These are phyloP conservation scores for Corvus moneduloides DNA, from an alignment of 2,113 vertebrate species.

Conservation along the genomic window DNA sequence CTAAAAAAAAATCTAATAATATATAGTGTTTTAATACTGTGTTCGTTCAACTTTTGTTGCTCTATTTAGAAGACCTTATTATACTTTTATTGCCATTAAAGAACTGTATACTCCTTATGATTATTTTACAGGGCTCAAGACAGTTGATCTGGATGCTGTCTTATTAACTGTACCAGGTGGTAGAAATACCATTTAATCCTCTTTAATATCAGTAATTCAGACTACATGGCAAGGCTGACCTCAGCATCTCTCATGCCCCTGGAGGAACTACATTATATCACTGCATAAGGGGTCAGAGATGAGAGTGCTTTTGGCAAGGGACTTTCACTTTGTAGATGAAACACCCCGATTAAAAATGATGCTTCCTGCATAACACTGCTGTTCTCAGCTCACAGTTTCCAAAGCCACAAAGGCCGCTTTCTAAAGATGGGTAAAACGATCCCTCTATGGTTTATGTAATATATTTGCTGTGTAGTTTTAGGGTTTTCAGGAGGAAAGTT, in stretches of 20 bases:
- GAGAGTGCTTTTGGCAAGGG: slow-evolving; percentile 38
- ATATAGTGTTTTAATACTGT: slow-evolving; percentile 41
- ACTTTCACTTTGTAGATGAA: slow-evolving; percentile 44
- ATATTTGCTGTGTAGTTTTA: slow-evolving; percentile 25
- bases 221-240: slow-evolving; percentile 49
- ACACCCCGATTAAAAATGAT: slow-evolving; percentile 55
- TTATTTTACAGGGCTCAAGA: slow-evolving; percentile 60
- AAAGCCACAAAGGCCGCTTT: slow-evolving; percentile 47
- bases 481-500: slow-evolving; percentile 28
- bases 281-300: slow-evolving; percentile 38
- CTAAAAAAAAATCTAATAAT: slow-evolving; percentile 46
- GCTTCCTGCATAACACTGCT: slow-evolving; percentile 37
- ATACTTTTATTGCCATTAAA: slow-evolving; percentile 50
- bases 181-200: slow-evolving; percentile 58
- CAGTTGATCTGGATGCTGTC: slow-evolving; percentile 51
- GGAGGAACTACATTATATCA: slow-evolving; percentile 38
- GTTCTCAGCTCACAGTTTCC: slow-evolving; percentile 28
- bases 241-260: slow-evolving; percentile 28
- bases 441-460: slow-evolving; percentile 38
- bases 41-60: slow-evolving; percentile 45
- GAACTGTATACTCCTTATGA: slow-evolving; percentile 48
- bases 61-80: slow-evolving; percentile 60
- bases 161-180: slow-evolving; percentile 58
- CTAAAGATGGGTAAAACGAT: slow-evolving; percentile 49
- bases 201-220: slow-evolving; percentile 57